Evolutionary conservation across 2,113 vertebrate species (phyloP), one percentile per base, ranked within the genome.

Genomic region (Xiphorhynchus elegans): DNA sequence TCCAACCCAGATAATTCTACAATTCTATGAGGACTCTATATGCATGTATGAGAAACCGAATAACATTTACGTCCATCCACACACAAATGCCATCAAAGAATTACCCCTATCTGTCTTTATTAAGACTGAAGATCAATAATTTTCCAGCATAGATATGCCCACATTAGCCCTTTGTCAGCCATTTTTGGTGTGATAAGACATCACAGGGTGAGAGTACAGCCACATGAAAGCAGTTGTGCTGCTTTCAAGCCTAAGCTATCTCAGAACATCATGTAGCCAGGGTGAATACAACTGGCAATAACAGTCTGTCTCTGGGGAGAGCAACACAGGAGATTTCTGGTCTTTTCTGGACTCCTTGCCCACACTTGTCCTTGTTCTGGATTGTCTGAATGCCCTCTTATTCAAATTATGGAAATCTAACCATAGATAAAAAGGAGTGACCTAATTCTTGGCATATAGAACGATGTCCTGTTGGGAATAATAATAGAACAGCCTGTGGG

Each of bases 391-490:
- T 92, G 76, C 7, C 23, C 35, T 78, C 39, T 78, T 87, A 53
- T 10, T 90, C 69, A 70, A 55, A 49, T 84, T 74, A 50, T 11
- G 28, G 73, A 60, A 90, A 81, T 5, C 64, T 91, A 78, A 46
- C 24, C 18, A 8, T 52, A 77, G 79, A n/a, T 78, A 44, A 68
- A 91, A 81, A 81, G 49, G 29, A 18, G 33, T 72, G 64, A 82
- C 69, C 90, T 94, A 79, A 69, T 89, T 96, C 39, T 66, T 84
- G 69, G 68, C 69, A 23, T 69, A 26, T 67, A 52, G 89, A 90
- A 64, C 52, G 78, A 89, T 24, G 35, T 63, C 64, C 86, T 68
- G 17, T 72, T 75, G 69, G 73, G 49, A 91, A 64, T 29, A 73
- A 82, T 81, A 68, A 87, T 52, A 88, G 76, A 37, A 33, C 17